Evolutionary conservation across 2,797 vertebrate species (phyloP).

Genomic region (Alcedo atthis): DNA sequence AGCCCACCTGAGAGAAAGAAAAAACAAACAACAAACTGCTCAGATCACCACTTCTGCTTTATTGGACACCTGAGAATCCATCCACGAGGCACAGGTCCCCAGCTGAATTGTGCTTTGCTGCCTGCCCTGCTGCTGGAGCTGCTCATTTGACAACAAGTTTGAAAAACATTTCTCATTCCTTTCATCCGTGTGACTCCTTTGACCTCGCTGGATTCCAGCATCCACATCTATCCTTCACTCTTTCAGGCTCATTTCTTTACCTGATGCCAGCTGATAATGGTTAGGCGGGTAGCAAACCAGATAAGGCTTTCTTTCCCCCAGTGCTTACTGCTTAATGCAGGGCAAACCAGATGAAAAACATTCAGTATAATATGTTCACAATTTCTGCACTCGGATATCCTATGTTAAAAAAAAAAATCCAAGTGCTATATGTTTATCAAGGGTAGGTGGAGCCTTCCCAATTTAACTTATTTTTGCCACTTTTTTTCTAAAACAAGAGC

Average conservation of each 20-base stretch:
- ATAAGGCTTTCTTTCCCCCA: conserved; percentile 22
- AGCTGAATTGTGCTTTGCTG: rapidly evolving
- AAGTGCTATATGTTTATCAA: neutral
- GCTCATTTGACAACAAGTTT: neutral
- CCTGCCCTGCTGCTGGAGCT: neutral
- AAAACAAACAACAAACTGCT: neutral
- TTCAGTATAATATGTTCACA: neutral
- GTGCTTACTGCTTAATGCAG: neutral
- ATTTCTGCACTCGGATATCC: neutral
- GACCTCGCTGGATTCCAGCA: conserved; percentile 21
- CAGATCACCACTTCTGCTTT: neutral
- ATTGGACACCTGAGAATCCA: neutral
- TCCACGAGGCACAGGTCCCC: neutral
- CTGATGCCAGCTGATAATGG: conserved; percentile 51
- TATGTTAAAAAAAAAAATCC: neutral
- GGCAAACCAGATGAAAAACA: neutral
- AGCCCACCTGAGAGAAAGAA: neutral
- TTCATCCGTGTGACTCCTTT: conserved; percentile 13
- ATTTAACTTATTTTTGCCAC: neutral
- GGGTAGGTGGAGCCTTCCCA: neutral
- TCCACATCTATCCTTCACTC: conserved; percentile 29
- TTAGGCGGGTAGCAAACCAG: conserved; percentile 37
- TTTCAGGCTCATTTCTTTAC: conserved; percentile 63
- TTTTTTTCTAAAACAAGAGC: neutral
- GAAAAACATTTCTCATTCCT: conserved; percentile 1